phyloP scores from a whole-genome alignment of 2,113 vertebrate genomes.

The Dipodomys ordii region DNA sequence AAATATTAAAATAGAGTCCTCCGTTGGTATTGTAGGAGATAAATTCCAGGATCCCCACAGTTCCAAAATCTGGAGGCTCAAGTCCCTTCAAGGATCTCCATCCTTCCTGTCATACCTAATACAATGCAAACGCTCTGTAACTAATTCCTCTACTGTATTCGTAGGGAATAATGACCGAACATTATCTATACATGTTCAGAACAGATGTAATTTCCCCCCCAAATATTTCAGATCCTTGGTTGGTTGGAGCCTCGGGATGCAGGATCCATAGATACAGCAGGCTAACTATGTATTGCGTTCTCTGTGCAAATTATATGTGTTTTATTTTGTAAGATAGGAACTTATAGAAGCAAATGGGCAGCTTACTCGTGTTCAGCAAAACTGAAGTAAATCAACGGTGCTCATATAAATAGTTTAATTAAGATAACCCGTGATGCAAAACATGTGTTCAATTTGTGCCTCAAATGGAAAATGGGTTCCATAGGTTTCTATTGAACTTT shows the following conservation, averaged over 20 bases:
- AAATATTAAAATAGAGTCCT: not conserved
- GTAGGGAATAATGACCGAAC: not conserved
- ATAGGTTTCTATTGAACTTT: slow-evolving; percentile 63
- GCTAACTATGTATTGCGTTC: not conserved
- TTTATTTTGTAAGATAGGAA: slow-evolving; percentile 71
- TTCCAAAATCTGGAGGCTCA: not conserved
- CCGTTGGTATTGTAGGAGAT: not conserved
- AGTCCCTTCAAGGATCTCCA: not conserved
- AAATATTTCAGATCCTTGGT: not conserved
- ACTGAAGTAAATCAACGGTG: slow-evolving; percentile 80
- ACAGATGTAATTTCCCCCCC: not conserved
- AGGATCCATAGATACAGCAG: not conserved
- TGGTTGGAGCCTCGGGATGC: not conserved
- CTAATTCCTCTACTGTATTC: not conserved
- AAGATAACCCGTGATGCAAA: slow-evolving; percentile 84
- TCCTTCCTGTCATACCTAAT: not conserved
- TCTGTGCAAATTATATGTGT: slow-evolving; percentile 22
- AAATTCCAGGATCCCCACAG: not conserved
- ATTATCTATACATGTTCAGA: not conserved
- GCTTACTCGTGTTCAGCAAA: slow-evolving; percentile 77
- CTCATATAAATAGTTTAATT: slow-evolving; percentile 83
- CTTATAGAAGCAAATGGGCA: slow-evolving; percentile 70
- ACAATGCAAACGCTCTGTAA: not conserved
- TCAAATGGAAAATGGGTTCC: slow-evolving; percentile 77
- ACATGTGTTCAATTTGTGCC: slow-evolving; percentile 72